Evolutionary conservation across 2,888 invertebrate species (phyloP), one percentile per base, ranked within the genome.

Genomic region (Acleris sparsana): DNA sequence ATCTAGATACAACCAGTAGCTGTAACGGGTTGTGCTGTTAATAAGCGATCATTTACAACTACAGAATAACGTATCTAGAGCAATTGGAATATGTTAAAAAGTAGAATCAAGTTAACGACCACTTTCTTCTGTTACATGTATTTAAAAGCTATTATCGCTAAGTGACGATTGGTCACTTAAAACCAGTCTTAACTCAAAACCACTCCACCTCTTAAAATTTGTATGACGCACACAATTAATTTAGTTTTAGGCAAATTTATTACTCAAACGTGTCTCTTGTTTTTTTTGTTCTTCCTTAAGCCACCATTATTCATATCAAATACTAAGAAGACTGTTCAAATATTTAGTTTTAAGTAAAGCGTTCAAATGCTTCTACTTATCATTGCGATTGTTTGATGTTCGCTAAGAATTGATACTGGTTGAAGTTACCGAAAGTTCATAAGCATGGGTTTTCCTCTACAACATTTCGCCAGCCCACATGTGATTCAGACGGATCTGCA

Each of bases 401-500:
- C 6, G 5, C 1, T 25, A 25, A 25, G 6, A 6, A 25, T 25
- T 25, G 25, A 29, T 29, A 29, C 7, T 29, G 29, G 29, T 29
- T 9, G 7, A 29, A 3, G 0, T 1, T 39, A 7, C 17, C 6
- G 17, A n/a, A 46, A 7, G 46, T n/a, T 16, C 17, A 46, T 46
- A 1, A 4, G 16, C n/a, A n/a, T 46, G 17, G 13, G n/a, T 44
- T n/a, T n/a, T n/a, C 6, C 44, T 44, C 44, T n/a, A 44, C 44
- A 51, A 20, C 46, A 53, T 59, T 53, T 60, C 82, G 81, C 76
- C 83, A 86, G 73, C 67, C 79, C 83, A 83, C 74, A 80, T 70
- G 76, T 74, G 77, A 83, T 84, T 87, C 82, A 82, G 79, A 74
- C 87, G 85, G 84, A 80, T 76, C 78, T 76, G 67, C 65, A 48